Evolutionary conservation across 2,797 vertebrate species (phyloP), one percentile per base, ranked within the genome.

Genomic region (Apogon talboti): DNA sequence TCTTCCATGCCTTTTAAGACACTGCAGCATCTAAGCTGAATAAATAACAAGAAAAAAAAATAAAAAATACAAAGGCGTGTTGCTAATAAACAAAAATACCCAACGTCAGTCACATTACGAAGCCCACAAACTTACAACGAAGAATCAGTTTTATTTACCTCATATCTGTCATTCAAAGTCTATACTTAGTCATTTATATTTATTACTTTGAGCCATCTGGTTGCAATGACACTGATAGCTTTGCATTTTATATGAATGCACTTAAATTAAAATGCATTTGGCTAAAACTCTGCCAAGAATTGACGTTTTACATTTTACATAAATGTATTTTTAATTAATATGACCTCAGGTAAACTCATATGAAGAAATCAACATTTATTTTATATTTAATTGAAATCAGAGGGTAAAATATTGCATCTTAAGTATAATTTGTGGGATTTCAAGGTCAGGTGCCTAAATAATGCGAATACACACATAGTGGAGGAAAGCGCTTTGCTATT

Each of bases 71-170:
- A n/a, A 45, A 49, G 15, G 44, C 9, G 46, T 52, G 51, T 48
- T 73, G 57, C 37, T 45, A 79, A 44, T 53, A 65, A 70, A 72
- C 33, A 71, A 44, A 74, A 76, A 69, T 14, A 75, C 16, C 40
- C 68, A 12, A 44, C 5, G 8, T 28, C 24, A 41, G 59, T 47
- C 50, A 74, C 58, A 69, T 18, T 63, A 64, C 43, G n/a, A 71
- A 64, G 43, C 37, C n/a, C n/a, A 11, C 1, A 6, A 69, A 61
- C 19, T 16, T 52, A 67, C 4, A 38, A 24, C 21, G 7, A 72
- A 46, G 42, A 28, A 19, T 46, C 19, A 16, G 19, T 45, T 43
- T 42, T 6, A 43, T 43, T 44, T 24, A n/a, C 16, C 43, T 35
- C 11, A 28, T 6, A 50, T 16, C 46, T 41, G 40, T 19, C 5